A percentile compares a stretch with the other conserved stretches of the same genome.
Conservation (phyloP, 2,797 vertebrate genomes). For the Mergus octosetaceus region DNA sequence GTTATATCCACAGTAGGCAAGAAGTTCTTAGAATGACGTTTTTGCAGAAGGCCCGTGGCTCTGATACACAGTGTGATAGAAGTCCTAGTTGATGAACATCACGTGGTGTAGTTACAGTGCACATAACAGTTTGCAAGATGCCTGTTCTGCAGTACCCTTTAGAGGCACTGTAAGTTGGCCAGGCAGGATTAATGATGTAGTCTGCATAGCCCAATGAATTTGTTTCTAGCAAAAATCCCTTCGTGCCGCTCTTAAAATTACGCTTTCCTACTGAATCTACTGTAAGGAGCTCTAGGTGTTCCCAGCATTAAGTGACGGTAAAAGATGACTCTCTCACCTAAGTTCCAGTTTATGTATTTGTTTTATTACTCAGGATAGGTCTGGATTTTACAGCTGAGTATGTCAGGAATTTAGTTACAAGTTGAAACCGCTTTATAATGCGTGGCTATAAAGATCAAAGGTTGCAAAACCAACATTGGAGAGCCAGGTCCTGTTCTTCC, state of each 20-base stretch:
- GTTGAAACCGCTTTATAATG: slow-evolving; percentile 64
- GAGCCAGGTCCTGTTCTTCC: slow-evolving; percentile 49
- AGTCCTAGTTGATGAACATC: slow-evolving; percentile 25
- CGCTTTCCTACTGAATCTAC: background rate
- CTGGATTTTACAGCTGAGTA: slow-evolving; percentile 79
- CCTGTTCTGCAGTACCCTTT: slow-evolving; percentile 37
- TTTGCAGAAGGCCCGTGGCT: slow-evolving; percentile 40
- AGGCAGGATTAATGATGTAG: slow-evolving; percentile 46
- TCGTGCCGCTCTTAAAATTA: slow-evolving; percentile 6
- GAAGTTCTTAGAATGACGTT: slow-evolving; percentile 16
- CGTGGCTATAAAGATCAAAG: slow-evolving; percentile 66
- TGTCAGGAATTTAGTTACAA: slow-evolving; percentile 73
- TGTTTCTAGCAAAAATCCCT: slow-evolving; percentile 58
- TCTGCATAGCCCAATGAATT: slow-evolving; percentile 47
- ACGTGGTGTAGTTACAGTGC: background rate
- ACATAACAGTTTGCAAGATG: slow-evolving; percentile 4
- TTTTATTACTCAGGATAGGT: slow-evolving; percentile 78
- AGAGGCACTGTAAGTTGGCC: slow-evolving; percentile 5
- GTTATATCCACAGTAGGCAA: slow-evolving; percentile 36
- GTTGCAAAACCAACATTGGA: slow-evolving; percentile 60
- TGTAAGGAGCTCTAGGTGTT: slow-evolving; percentile 67
- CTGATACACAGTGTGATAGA: background rate
- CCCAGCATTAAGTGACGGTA: slow-evolving; percentile 57
- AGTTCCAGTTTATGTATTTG: slow-evolving; percentile 74
- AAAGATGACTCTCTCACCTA: slow-evolving; percentile 65